Conservation (phyloP, 2,113 vertebrate genomes). For the Eonycteris spelaea region DNA sequence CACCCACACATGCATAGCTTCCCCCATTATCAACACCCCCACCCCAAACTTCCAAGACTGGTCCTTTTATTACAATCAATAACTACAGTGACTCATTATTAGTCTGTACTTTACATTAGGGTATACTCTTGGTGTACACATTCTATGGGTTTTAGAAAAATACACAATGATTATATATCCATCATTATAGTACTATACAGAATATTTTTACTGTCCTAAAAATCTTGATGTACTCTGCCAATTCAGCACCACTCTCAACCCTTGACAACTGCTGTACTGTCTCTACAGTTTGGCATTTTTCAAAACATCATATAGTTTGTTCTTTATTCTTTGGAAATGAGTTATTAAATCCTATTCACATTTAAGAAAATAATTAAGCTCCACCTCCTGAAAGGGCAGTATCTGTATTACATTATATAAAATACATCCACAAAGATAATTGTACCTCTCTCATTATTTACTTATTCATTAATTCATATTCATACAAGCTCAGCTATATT, state of each 20-base stretch:
- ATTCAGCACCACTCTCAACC: not conserved
- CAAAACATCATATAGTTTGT: not conserved
- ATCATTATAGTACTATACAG: not conserved
- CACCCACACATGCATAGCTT: too few species aligned
- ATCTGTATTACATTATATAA: not conserved
- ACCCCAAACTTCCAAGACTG: not conserved
- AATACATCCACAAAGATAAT: not conserved
- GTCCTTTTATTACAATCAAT: not conserved
- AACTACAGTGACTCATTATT: not conserved
- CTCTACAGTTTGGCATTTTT: not conserved
- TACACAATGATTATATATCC: not conserved
- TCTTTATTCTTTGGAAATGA: not conserved
- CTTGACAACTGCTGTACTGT: not conserved
- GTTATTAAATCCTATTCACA: not conserved
- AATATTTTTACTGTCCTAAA: not conserved
- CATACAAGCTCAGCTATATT: not conserved
- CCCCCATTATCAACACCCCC: not conserved
- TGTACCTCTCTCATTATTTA: not conserved
- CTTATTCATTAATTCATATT: not conserved
- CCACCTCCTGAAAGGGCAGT: not conserved
- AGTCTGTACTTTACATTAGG: not conserved
- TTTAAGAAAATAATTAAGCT: not conserved
- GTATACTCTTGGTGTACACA: not conserved
- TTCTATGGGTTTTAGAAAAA: not conserved
- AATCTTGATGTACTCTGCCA: not conserved